These are phyloP conservation scores for Eumerus sabulonum DNA, from an alignment of 2,888 invertebrate species.

Conservation along the genomic window DNA sequence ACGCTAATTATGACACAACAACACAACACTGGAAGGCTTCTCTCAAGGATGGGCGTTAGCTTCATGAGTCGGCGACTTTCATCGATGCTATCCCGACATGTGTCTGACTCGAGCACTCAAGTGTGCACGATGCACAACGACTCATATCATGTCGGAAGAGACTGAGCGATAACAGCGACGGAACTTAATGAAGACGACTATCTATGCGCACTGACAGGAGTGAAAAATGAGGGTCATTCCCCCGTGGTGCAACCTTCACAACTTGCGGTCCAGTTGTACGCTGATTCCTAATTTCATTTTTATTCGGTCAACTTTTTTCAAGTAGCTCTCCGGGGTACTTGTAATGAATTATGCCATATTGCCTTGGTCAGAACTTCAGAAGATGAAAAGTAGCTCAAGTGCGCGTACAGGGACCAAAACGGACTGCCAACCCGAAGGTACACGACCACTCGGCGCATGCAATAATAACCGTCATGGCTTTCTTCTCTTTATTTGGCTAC, in stretches of 20 bases:
- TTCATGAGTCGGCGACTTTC: too few species aligned
- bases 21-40: too few species aligned
- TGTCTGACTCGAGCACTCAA: too few species aligned
- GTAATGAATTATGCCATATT: constrained; percentile 51
- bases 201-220: constrained; percentile 1
- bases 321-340: constrained; percentile 36
- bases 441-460: constrained; percentile 47
- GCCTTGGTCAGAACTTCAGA: constrained; percentile 3
- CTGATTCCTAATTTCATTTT: constrained; percentile 26
- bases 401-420: background rate
- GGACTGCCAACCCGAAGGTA: background rate
- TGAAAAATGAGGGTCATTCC: constrained; percentile 35
- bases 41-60: too few species aligned
- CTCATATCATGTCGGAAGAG: too few species aligned
- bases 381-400: background rate
- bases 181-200: background rate
- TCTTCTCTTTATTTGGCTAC: too few species aligned
- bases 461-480: constrained; percentile 44
- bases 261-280: constrained; percentile 28
- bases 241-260: constrained; percentile 38
- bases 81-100: too few species aligned
- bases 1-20: too few species aligned
- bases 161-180: too few species aligned
- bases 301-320: constrained; percentile 31
- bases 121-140: too few species aligned